Evolutionary conservation across 1,140 invertebrate species (phyloP), one percentile per base, ranked within the genome.

Genomic region (Heliconius eleuchia): DNA sequence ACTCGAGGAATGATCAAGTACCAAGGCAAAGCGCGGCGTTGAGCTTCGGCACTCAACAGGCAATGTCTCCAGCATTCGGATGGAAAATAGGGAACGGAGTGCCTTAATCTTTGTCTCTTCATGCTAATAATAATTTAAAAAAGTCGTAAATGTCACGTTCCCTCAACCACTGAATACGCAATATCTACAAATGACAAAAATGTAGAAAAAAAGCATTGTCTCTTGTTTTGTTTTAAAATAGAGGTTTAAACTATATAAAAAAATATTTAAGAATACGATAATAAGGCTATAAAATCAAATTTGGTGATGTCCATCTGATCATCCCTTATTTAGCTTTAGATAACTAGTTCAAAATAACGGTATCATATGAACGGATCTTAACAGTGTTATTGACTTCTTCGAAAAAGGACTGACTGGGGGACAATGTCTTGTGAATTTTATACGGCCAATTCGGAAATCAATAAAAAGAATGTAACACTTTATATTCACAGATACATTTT

Each of bases 331-430:
- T 66, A 66, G 60, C 60, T 66, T 11, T 13, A 27, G 4, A 66
- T 11, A 66, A 66, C 60, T 66, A 66, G 60, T 23, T 66, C 60
- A 8, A 66, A 27, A 30, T 66, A 66, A 66, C 60, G 27, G 60
- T 66, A 66, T 16, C 60, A 6, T 66, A 4, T 66, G 60, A 66
- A 66, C 30, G 27, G 27, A 30, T 57, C 60, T 66, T 60, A 60
- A 60, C 55, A 66, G 23, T 66, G 60, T 66, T 66, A 66, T 27
- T 66, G 60, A 66, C 60, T 66, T 66, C 27, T 66, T 66, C 60
- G 60, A 13, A 66, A 66, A 66, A 66, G 23, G 60, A 66, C 27
- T 5, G 55, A 57, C 55, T 57, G 50, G 27, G 60, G 23, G 60
- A 66, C 60, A 66, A 66, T 66, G 60, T 30, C 60, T 30, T 30